Evolutionary conservation across 2,888 invertebrate genomes (phyloP), one percentile per base, ranked within the genome.

Genomic region (Carterocephalus palaemon): DNA sequence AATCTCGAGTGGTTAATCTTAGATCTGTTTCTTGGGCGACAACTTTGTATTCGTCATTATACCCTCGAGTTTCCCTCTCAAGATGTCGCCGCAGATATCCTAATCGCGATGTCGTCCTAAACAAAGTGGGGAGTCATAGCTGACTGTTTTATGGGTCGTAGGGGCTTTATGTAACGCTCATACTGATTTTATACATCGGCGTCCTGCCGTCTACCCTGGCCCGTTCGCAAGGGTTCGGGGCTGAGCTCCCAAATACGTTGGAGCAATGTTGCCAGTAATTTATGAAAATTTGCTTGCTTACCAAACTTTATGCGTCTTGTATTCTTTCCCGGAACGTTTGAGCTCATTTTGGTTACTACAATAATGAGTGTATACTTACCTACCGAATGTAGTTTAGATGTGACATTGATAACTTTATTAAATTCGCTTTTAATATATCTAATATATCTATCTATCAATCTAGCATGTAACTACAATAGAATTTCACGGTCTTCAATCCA

Each of bases 171-270:
- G 82, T 78, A 75, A 83, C 78, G 75, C 67, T 64, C 70, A 73
- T 80, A 78, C 75, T 72, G 80, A 82, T 82, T 83, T 80, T 82
- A 78, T 80, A 74, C 70, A 64, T 69, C 66, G 75, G 66, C 74
- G 74, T 71, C 73, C 61, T 60, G 61, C 53, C 60, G 75, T 67
- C 71, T 76, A 66, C 57, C 57, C 50, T 52, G 52, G 55, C 57
- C 59, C 49, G 28, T 37, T 37, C 31, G 9, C 17, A 52, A 54
- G 51, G 56, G 56, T 56, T 48, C 50, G 51, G 52, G 52, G 45
- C 37, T 45, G 45, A 37, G 37, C 45, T 9, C 16, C 34, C 22
- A 17, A 45, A 45, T n/a, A n/a, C n/a, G n/a, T 45, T 45, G 31
- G 37, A 31, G 37, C 37, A 32, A 31, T 45, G 45, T 37, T 45